phyloP scores from a whole-genome alignment of 2,888 invertebrate species.

The Drosophila multiciliata region DNA sequence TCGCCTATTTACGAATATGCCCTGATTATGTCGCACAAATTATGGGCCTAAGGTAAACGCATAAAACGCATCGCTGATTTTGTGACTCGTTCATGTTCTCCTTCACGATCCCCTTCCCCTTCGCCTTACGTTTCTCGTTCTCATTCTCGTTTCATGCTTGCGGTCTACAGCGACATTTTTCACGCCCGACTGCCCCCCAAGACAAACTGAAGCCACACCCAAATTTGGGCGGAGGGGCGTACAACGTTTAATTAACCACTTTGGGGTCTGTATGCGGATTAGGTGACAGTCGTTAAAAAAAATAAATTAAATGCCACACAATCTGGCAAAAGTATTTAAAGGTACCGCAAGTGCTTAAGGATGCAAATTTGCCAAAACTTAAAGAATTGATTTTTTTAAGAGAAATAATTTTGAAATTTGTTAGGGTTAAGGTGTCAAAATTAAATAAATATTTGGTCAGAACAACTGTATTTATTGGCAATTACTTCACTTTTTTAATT shows the following conservation, averaged over 20 bases:
- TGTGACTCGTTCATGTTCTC: slow-evolving; percentile 24
- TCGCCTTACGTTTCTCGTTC: neutral
- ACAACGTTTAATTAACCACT: slow-evolving; percentile 60
- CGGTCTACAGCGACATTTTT: slow-evolving; percentile 51
- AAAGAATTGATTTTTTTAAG: neutral
- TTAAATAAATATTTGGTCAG: neutral
- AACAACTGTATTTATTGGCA: neutral
- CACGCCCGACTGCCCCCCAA: slow-evolving; percentile 48
- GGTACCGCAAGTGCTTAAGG: slow-evolving; percentile 19
- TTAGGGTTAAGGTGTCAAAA: neutral
- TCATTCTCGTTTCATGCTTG: slow-evolving; percentile 23
- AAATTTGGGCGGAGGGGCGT: slow-evolving; percentile 24
- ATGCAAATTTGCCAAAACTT: neutral
- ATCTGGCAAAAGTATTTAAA: slow-evolving; percentile 20
- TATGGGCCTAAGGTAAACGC: slow-evolving; percentile 53
- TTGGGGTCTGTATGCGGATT: slow-evolving; percentile 31
- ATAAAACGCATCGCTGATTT: slow-evolving; percentile 62
- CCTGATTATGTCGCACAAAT: slow-evolving; percentile 63
- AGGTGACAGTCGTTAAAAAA: neutral
- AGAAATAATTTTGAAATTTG: neutral
- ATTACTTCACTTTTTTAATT: too few species aligned
- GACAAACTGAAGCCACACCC: slow-evolving; percentile 24
- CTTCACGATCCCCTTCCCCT: neutral
- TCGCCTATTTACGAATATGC: slow-evolving; percentile 23
- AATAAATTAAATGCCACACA: neutral